These are phyloP conservation scores for Gymnoscopelus microlampas DNA, from an alignment of 2,797 vertebrate species.

Conservation along the genomic window DNA sequence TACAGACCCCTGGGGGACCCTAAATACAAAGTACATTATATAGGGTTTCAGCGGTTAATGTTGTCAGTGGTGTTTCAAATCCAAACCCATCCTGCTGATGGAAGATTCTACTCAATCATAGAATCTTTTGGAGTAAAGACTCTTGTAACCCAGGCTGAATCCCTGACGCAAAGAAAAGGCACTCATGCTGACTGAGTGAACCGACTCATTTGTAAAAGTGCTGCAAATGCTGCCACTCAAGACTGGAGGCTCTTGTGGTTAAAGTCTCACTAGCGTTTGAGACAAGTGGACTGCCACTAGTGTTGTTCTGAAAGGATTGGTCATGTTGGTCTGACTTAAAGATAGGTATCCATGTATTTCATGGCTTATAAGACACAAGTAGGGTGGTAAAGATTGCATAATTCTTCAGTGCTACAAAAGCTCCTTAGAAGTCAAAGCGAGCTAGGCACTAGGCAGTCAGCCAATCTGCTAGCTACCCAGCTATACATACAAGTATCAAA, in stretches of 20 bases:
- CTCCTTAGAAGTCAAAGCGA: constrained; percentile 45
- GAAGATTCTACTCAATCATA: too few species aligned
- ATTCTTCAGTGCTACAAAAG: constrained; percentile 42
- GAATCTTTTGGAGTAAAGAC: background rate
- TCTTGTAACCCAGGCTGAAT: background rate
- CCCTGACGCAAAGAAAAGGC: too few species aligned
- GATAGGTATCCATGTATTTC: background rate
- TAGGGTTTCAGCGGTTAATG: too few species aligned
- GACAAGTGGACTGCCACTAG: background rate
- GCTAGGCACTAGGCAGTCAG: constrained; percentile 9
- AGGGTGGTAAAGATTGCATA: constrained; percentile 41
- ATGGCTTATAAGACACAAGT: constrained; percentile 10
- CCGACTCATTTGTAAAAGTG: too few species aligned
- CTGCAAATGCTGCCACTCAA: too few species aligned
- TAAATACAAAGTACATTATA: too few species aligned
- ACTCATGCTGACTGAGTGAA: too few species aligned
- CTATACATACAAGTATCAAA: background rate
- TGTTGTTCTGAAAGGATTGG: constrained; percentile 13
- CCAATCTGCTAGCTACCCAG: background rate
- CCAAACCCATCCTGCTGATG: too few species aligned
- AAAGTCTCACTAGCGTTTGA: too few species aligned
- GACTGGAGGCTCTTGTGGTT: too few species aligned
- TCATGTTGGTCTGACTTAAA: constrained; percentile 24
- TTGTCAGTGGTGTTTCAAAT: too few species aligned
- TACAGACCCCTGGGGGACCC: too few species aligned